These are phyloP conservation scores for Acrocephalus scirpaceus DNA, from an alignment of 2,797 vertebrate species.

Conservation along the genomic window DNA sequence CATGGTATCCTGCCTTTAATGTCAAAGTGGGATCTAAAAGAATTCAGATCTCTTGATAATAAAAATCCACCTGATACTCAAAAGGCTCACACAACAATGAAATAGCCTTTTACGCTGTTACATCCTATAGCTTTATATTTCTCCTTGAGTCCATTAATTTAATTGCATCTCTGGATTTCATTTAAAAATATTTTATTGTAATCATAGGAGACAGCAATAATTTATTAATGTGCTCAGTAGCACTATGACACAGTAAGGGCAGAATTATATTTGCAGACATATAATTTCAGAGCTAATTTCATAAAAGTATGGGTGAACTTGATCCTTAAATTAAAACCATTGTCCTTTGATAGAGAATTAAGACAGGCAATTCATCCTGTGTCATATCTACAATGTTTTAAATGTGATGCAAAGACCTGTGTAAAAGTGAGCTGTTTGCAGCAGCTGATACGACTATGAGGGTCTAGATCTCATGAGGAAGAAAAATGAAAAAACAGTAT, in stretches of 20 bases:
- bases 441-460: not conserved
- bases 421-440: not conserved
- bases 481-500: not conserved
- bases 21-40: not conserved
- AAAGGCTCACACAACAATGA: slow-evolving; percentile 13
- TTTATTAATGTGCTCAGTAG: slow-evolving; percentile 30
- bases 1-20: slow-evolving; percentile 25
- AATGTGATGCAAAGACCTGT: not conserved
- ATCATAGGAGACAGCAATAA: slow-evolving; percentile 37
- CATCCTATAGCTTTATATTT: slow-evolving; percentile 37
- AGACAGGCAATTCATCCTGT: slow-evolving; percentile 19
- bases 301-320: slow-evolving; percentile 22
- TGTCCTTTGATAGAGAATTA: slow-evolving; percentile 23
- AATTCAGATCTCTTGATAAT: slow-evolving; percentile 16
- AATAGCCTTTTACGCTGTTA: slow-evolving; percentile 4
- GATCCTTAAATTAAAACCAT: slow-evolving; percentile 37
- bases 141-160: slow-evolving; percentile 54
- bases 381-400: slow-evolving; percentile 12
- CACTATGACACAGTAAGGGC: not conserved
- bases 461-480: not conserved
- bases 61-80: slow-evolving; percentile 26
- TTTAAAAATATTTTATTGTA: slow-evolving; percentile 54
- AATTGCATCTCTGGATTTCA: slow-evolving; percentile 32
- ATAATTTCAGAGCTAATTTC: slow-evolving; percentile 50
- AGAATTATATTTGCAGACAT: slow-evolving; percentile 28